Evolutionary conservation across 35 echinoderm and acorn worm species (phyloP), one percentile per base, ranked within the genome.

Genomic region (Apostichopus japonicus): DNA sequence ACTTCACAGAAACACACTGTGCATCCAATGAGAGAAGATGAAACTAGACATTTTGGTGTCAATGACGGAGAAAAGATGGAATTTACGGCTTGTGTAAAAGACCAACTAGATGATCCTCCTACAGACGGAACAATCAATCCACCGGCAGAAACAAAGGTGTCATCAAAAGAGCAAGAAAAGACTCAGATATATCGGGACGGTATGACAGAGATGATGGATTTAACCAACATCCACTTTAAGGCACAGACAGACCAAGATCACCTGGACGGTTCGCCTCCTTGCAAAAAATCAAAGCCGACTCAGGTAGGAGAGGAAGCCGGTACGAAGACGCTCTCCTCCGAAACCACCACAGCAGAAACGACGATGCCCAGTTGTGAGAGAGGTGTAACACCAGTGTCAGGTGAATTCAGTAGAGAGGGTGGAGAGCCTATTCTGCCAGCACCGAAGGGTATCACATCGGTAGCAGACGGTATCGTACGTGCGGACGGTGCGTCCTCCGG

Each of bases 161-260:
- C 1, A 75, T 75, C 13, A 7, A 84, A 57, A 24, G 81, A 59
- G 17, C 55, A 10, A 57, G 81, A 84, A 51, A 84, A 58, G 54
- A 57, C 81, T 6, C 53, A n/a, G 24, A 5, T 56, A 22, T 57
- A 57, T 57, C 14, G 57, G 54, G 81, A 84, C 1, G 81, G 81
- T 24, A 19, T 59, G 81, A 84, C 81, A 84, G 81, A 84, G 14
- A 84, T 57, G 55, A 84, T 84, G 53, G 81, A 84, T 17, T 23
- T 84, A 58, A 56, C 81, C 13, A 84, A 57, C 24, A 54, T 56
- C 15, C 53, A 55, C 56, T 17, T 57, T 51, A 84, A 57, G 55
- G 16, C 51, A 56, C 51, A 11, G 6, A n/a, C 1, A n/a, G 6
- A 83, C 4, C 24, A 58, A 5, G 6, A 75, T 75, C 54, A 59